phyloP scores from a whole-genome alignment of 2,113 vertebrate genomes.

The Ptyas mucosa region DNA sequence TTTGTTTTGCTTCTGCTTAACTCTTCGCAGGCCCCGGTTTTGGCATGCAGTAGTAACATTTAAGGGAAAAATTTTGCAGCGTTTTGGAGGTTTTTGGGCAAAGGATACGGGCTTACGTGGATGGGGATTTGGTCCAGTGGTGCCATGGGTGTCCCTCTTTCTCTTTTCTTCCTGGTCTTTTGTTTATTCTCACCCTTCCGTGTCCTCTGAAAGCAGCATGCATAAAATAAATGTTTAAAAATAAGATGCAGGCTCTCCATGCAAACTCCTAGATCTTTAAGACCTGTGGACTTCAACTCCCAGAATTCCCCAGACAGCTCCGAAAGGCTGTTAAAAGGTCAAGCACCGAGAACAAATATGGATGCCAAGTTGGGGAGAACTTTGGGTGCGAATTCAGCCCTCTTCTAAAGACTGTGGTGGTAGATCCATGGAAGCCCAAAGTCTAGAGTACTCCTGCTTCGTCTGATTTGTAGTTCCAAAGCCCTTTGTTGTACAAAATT shows the following conservation, averaged over 20 bases:
- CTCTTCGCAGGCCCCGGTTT: constrained; percentile 26
- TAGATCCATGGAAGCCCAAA: not conserved
- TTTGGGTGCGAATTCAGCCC: not conserved
- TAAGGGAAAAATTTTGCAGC: not conserved
- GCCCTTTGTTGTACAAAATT: not conserved
- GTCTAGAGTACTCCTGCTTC: not conserved
- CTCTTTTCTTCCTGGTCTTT: not conserved
- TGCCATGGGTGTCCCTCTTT: not conserved
- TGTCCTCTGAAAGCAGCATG: not conserved
- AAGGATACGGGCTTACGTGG: not conserved
- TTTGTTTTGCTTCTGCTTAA: constrained; percentile 43
- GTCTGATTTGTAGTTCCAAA: not conserved
- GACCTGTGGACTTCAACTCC: not conserved
- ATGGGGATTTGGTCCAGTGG: not conserved
- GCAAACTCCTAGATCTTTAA: not conserved
- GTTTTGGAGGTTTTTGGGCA: not conserved
- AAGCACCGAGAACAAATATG: not conserved
- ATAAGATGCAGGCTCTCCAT: not conserved
- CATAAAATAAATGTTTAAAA: not conserved
- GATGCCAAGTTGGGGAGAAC: not conserved
- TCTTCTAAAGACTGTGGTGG: not conserved
- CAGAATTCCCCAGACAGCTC: not conserved
- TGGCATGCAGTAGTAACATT: not conserved
- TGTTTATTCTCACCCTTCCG: not conserved
- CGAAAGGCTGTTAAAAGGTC: not conserved